Evolutionary conservation across 1,140 invertebrate species (phyloP).

Genomic region (Bombus waltoni): DNA sequence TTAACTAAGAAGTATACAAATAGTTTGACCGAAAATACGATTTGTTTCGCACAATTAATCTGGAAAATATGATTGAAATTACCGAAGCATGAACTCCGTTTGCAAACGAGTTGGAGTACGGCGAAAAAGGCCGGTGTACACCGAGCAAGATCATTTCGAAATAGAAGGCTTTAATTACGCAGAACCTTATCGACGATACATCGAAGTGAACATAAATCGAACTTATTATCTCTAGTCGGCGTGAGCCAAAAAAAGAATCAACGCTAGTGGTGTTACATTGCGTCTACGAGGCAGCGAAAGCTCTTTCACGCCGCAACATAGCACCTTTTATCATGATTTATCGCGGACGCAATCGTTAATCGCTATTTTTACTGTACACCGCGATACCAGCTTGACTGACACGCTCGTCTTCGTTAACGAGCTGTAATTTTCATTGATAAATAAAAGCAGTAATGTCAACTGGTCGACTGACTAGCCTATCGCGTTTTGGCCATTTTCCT

Average conservation of each 20-base stretch:
- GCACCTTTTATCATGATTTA: constrained; percentile 62
- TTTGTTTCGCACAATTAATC: neutral
- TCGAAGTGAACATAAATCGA: constrained; percentile 20
- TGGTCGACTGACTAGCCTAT: neutral
- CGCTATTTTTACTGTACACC: constrained; percentile 40
- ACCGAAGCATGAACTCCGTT: neutral
- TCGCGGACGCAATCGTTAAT: constrained; percentile 48
- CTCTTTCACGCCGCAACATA: constrained; percentile 5
- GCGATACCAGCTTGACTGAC: constrained; percentile 11
- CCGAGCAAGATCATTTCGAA: constrained; percentile 3
- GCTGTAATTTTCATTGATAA: constrained; percentile 34
- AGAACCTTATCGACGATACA: constrained; percentile 24
- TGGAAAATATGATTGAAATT: neutral
- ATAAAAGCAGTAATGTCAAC: constrained; percentile 13
- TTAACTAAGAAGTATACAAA: neutral
- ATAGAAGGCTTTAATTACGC: constrained; percentile 17
- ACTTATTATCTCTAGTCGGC: constrained; percentile 48
- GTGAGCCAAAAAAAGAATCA: neutral
- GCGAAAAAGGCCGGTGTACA: neutral
- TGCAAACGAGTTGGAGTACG: neutral
- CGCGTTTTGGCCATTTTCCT: neutral
- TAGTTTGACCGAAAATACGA: neutral
- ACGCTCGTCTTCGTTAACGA: constrained; percentile 7
- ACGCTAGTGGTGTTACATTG: neutral
- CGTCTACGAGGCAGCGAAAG: constrained; percentile 23